A percentile compares a stretch with the other conserved stretches of the same genome.
Evolutionary conservation across 2,797 vertebrate species (phyloP).

Genomic region (Podarcis siculus): DNA sequence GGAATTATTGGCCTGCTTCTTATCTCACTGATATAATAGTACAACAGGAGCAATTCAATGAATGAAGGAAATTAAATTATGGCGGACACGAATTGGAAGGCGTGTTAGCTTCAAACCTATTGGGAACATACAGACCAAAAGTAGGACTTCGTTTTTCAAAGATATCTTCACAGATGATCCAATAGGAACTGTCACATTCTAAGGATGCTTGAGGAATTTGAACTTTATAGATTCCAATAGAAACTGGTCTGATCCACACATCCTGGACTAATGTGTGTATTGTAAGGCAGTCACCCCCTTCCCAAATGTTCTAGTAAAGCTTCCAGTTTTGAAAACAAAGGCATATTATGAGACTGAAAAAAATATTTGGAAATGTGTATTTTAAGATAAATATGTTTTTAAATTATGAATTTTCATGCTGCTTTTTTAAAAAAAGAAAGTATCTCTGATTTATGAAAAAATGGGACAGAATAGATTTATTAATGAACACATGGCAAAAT

Average conservation of each 20-base stretch:
- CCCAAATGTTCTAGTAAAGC: neutral
- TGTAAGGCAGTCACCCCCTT: neutral
- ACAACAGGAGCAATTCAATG: neutral
- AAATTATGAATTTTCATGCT: neutral
- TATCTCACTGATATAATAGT: neutral
- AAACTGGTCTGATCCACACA: neutral
- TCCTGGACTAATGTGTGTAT: neutral
- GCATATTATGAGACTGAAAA: neutral
- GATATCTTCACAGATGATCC: neutral
- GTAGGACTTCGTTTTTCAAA: neutral
- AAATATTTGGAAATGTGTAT: neutral
- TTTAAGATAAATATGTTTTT: neutral
- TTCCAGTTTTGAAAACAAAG: neutral
- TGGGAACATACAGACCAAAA: neutral
- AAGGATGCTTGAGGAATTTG: neutral
- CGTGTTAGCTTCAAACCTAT: neutral
- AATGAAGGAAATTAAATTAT: neutral
- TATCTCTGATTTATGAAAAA: neutral
- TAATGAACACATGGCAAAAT: neutral
- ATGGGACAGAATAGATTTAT: neutral
- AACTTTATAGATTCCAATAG: neutral
- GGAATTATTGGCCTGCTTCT: neutral
- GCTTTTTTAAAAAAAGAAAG: neutral
- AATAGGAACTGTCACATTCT: neutral
- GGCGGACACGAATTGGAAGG: neutral